phyloP scores from a whole-genome alignment of 2,797 vertebrate species.

The Poliocrania exsul region DNA sequence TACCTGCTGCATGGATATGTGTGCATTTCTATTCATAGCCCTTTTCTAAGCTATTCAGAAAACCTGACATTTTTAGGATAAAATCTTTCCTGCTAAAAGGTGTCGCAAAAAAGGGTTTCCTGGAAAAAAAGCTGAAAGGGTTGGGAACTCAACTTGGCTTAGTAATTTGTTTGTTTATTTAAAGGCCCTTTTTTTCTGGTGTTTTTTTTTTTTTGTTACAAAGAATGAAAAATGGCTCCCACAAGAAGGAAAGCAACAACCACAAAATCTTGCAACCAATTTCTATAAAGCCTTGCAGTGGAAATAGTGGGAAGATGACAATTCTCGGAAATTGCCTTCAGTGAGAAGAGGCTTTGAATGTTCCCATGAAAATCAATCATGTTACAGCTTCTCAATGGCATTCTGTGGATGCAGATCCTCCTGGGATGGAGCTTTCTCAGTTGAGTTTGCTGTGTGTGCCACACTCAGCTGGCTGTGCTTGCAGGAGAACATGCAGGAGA shows the following conservation, averaged over 20 bases:
- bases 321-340: slow-evolving; percentile 47
- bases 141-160: not conserved
- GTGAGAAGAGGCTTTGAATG: slow-evolving; percentile 43
- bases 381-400: not conserved
- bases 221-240: slow-evolving; percentile 23
- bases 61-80: not conserved
- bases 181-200: not conserved
- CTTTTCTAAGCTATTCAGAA: not conserved
- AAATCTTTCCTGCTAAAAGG: not conserved
- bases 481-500: not conserved
- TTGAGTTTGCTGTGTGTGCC: not conserved
- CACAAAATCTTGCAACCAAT: not conserved
- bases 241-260: slow-evolving; percentile 12
- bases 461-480: not conserved
- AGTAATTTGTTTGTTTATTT: slow-evolving; percentile 14
- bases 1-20: not conserved
- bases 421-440: not conserved
- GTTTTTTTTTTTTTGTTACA: not conserved
- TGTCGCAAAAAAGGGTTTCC: not conserved
- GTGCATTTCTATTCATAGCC: not conserved
- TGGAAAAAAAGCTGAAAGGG: not conserved
- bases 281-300: not conserved
- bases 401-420: not conserved
- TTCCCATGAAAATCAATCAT: slow-evolving; percentile 63
- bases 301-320: slow-evolving; percentile 32